These are phyloP conservation scores for Lophotriccus pileatus DNA, from an alignment of 2,797 vertebrate genomes.

Conservation along the genomic window DNA sequence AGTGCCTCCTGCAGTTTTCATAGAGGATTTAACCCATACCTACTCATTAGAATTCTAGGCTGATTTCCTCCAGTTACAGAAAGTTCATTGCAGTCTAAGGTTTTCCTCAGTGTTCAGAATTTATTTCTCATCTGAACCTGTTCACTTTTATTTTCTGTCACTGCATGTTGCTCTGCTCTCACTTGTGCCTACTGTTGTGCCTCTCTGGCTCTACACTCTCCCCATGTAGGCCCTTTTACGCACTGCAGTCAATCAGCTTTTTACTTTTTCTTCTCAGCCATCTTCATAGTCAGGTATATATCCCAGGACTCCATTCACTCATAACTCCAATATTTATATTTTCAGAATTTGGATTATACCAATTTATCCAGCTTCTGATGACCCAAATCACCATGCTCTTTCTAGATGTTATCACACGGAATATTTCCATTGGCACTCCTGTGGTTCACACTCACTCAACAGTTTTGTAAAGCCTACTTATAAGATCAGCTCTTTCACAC, in stretches of 20 bases:
- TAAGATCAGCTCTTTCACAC: not conserved
- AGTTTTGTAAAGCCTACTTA: not conserved
- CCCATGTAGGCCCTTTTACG: not conserved
- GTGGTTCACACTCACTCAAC: not conserved
- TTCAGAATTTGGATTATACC: not conserved
- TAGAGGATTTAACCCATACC: not conserved
- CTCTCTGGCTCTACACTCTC: not conserved
- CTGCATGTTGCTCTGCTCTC: not conserved
- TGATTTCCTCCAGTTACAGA: not conserved
- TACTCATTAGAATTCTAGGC: not conserved
- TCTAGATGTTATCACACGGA: not conserved
- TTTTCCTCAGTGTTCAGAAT: not conserved
- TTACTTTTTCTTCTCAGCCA: not conserved
- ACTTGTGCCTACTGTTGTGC: not conserved
- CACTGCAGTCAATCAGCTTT: not conserved
- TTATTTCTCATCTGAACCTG: not conserved
- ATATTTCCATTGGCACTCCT: not conserved
- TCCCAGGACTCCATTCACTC: not conserved
- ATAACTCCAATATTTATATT: not conserved
- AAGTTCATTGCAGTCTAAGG: not conserved
- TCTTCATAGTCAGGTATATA: not conserved
- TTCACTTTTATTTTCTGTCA: not conserved
- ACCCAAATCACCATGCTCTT: not conserved
- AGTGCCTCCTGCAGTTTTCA: not conserved
- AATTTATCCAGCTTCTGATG: not conserved